Base-by-base conservation (phyloP, 2,888 invertebrate species). In the Drosophila birchii region DNA sequence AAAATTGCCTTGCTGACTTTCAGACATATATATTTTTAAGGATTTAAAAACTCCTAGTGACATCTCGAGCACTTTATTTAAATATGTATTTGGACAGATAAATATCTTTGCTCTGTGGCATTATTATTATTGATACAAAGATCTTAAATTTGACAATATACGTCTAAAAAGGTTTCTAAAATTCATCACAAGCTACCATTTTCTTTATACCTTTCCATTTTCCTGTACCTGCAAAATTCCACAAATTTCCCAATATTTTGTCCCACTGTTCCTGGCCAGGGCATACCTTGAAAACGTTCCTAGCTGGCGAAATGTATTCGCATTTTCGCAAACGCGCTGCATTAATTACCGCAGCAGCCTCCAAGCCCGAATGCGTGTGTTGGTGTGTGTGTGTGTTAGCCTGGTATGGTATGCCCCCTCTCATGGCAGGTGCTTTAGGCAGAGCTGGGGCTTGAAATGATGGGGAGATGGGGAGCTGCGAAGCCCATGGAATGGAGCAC, bases 301-400 rank as follows among this genome's bases (percentile, higher is more conserved):
- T 59, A 72, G 72, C 76, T 75, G 76, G 78, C 80, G 80, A 86
- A 89, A 89, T 89, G 82, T 89, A 86, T 86, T 86, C 88, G 89
- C 85, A 87, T 89, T 89, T 89, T 86, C 88, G 80, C 88, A 87
- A 85, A 89, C 89, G 87, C 85, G 89, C 87, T 89, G 85, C 85
- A 86, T 86, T 86, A 86, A 86, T 86, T 86, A 86, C 88, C 85
- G 87, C 89, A 88, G 81, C 85, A 89, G 88, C 76, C 74, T 76
- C 78, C 58, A 51, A 64, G 58, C 53, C 60, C 45, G 58, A 54
- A 23, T 63, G 55, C 63, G 49, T 68, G 47, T 60, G 29, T 47
- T 55, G 71, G 51, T 69, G 60, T 67, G 67, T 34, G 45, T 68
- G 51, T 69, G 60, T 67, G 73, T 68, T 76, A 55, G 63, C 76